Evolutionary conservation across 2,888 invertebrate species (phyloP).

Genomic region (Cancer borealis): DNA sequence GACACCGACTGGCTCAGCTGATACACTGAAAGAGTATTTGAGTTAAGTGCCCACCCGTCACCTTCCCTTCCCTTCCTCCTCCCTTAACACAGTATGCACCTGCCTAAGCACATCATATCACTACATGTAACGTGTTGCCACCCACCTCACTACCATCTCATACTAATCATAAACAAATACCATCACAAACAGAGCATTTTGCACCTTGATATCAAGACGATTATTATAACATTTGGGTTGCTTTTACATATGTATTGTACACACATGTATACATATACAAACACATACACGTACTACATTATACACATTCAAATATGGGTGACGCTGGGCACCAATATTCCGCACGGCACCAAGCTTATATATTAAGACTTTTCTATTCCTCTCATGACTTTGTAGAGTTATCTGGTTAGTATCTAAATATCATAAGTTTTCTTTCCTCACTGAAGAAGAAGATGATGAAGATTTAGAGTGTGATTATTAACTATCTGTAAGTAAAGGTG

Average conservation of each 20-base stretch:
- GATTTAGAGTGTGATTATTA: too few species aligned
- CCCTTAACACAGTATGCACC: not conserved
- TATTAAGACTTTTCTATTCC: not conserved
- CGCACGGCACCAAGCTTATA: not conserved
- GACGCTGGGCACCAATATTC: not conserved
- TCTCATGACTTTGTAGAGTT: not conserved
- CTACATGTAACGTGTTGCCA: not conserved
- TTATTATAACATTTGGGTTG: not conserved
- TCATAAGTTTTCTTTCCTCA: too few species aligned
- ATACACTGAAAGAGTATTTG: not conserved
- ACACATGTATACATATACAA: not conserved
- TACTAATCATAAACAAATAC: not conserved
- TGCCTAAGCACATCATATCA: not conserved
- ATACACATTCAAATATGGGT: not conserved
- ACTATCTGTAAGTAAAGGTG: too few species aligned
- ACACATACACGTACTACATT: not conserved
- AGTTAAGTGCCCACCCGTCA: constrained; percentile 15
- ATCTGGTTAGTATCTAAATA: too few species aligned
- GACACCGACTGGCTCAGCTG: constrained; percentile 27
- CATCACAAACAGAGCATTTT: not conserved
- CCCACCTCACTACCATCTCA: not conserved
- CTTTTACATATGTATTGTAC: not conserved
- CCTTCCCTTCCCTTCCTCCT: not conserved
- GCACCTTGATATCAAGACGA: not conserved
- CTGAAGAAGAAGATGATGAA: too few species aligned